Evolutionary conservation across 2,797 vertebrate species (phyloP).

Genomic region (Zonotrichia albicollis): DNA sequence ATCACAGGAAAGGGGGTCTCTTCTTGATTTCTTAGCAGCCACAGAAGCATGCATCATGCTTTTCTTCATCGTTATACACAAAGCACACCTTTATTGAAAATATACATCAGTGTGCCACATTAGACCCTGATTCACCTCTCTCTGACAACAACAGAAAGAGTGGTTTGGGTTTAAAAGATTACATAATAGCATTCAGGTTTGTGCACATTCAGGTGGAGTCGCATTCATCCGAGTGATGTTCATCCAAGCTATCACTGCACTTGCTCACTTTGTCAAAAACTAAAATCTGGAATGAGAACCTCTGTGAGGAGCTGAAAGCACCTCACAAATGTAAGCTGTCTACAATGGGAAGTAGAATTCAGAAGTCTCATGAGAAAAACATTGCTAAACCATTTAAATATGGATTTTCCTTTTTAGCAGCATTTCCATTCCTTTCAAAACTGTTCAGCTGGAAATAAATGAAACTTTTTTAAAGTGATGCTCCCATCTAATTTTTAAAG

Average conservation of each 20-base stretch:
- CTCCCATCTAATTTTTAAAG: neutral
- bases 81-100: neutral
- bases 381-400: neutral
- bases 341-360: neutral
- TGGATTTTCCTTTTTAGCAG: neutral
- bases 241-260: neutral
- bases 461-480: rapidly evolving
- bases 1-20: neutral
- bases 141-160: neutral
- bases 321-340: neutral
- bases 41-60: neutral
- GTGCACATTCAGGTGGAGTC: neutral
- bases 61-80: neutral
- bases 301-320: neutral
- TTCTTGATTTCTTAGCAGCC: neutral
- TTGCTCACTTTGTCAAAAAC: neutral
- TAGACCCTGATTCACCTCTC: neutral
- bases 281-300: neutral
- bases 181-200: neutral
- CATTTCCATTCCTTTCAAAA: neutral
- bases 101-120: neutral
- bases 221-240: neutral
- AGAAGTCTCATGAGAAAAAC: neutral
- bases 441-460: neutral
- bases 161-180: neutral